phyloP scores from a whole-genome alignment of 2,113 vertebrate genomes.

The Pterocles orientalis region DNA sequence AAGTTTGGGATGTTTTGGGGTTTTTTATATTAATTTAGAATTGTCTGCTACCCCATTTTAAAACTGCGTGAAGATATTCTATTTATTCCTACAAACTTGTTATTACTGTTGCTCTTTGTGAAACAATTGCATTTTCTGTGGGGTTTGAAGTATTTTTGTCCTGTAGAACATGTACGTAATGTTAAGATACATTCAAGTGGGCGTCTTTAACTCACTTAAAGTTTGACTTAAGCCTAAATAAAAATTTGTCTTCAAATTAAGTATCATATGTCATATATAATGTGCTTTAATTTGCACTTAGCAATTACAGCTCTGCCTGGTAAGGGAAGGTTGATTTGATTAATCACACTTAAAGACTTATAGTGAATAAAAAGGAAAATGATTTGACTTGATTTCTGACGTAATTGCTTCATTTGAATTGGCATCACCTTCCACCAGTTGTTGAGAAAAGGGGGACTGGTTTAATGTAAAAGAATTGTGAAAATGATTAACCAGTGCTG shows the following conservation, averaged over 20 bases:
- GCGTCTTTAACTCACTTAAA: constrained; percentile 51
- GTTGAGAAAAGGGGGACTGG: constrained; percentile 39
- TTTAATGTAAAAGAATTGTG: constrained; percentile 66
- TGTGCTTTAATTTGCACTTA: constrained; percentile 72
- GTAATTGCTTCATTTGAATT: constrained; percentile 72
- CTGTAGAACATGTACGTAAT: neutral
- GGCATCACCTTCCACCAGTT: constrained; percentile 46
- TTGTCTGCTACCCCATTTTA: neutral
- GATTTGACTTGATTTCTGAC: constrained; percentile 66
- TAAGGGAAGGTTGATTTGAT: constrained; percentile 75
- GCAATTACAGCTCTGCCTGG: constrained; percentile 70
- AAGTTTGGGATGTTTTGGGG: neutral
- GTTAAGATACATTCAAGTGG: constrained; percentile 28
- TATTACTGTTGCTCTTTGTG: neutral
- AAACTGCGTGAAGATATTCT: neutral
- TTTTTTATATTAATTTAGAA: neutral
- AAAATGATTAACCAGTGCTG: constrained; percentile 66
- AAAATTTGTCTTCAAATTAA: constrained; percentile 56
- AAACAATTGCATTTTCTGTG: neutral
- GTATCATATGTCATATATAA: constrained; percentile 57
- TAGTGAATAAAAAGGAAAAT: constrained; percentile 48
- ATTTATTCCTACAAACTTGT: neutral
- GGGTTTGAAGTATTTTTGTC: constrained; percentile 18
- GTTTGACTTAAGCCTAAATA: constrained; percentile 57
- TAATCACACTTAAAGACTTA: constrained; percentile 75